Conservation (phyloP, 2,888 invertebrate species). For the Lottia scabra region DNA sequence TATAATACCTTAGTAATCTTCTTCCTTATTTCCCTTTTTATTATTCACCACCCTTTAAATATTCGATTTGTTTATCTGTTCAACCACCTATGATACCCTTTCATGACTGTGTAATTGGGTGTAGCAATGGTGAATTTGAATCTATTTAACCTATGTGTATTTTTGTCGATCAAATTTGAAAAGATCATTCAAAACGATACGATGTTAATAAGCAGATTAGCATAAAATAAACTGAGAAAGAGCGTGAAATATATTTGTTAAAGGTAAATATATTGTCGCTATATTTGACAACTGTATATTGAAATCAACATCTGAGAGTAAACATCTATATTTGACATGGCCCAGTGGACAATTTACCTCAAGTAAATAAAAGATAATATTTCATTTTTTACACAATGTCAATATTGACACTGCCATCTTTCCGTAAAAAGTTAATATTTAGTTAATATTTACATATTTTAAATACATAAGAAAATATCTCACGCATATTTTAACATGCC, state of each 20-base stretch:
- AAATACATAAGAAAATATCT: not conserved
- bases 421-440: not conserved
- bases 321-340: not conserved
- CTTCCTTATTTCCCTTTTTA: too few species aligned
- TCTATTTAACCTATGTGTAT: too few species aligned
- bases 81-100: too few species aligned
- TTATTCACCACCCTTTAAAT: too few species aligned
- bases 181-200: too few species aligned
- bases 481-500: not conserved
- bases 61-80: too few species aligned
- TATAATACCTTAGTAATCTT: too few species aligned
- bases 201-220: too few species aligned
- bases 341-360: slow-evolving; percentile 2
- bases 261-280: not conserved
- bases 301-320: not conserved
- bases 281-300: not conserved
- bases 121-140: too few species aligned
- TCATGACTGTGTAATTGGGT: too few species aligned
- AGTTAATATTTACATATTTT: not conserved
- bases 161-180: too few species aligned
- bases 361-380: slow-evolving; percentile 5
- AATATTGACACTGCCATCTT: not conserved
- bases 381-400: not conserved
- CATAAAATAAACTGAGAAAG: too few species aligned
- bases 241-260: slow-evolving; percentile 1